Evolutionary conservation across 2,797 vertebrate species (phyloP).

Genomic region (Pogonophryne albipinna): DNA sequence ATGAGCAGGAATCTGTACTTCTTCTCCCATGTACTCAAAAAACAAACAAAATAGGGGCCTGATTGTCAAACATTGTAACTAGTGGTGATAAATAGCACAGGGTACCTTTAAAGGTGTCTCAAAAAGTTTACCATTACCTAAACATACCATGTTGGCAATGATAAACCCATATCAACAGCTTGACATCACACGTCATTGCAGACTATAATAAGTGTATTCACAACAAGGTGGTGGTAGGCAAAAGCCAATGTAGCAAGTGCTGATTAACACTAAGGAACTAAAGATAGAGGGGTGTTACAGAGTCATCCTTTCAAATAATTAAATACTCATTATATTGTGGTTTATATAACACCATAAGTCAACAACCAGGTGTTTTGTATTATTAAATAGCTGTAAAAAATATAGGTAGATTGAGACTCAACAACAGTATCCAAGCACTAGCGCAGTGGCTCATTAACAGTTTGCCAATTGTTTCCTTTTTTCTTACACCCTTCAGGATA

Average conservation of each 20-base stretch:
- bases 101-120: not conserved
- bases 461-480: not conserved
- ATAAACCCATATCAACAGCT: not conserved
- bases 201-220: not conserved
- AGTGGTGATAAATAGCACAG: not conserved
- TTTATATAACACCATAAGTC: not conserved
- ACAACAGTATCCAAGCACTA: not conserved
- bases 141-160: not conserved
- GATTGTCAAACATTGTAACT: not conserved
- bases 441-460: not conserved
- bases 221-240: not conserved
- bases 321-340: not conserved
- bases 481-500: not conserved
- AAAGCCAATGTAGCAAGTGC: constrained; percentile 1
- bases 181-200: constrained; percentile 4
- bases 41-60: not conserved
- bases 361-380: not conserved
- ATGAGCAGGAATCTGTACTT: not conserved
- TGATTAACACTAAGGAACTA: constrained; percentile 10
- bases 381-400: constrained; percentile 2
- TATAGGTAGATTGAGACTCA: not conserved
- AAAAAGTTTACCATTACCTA: not conserved
- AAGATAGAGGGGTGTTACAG: not conserved
- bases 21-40: not conserved
- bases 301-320: not conserved